Evolutionary conservation across 2,888 invertebrate species (phyloP), one percentile per base, ranked within the genome.

Genomic region (Calliphora vomitoria): DNA sequence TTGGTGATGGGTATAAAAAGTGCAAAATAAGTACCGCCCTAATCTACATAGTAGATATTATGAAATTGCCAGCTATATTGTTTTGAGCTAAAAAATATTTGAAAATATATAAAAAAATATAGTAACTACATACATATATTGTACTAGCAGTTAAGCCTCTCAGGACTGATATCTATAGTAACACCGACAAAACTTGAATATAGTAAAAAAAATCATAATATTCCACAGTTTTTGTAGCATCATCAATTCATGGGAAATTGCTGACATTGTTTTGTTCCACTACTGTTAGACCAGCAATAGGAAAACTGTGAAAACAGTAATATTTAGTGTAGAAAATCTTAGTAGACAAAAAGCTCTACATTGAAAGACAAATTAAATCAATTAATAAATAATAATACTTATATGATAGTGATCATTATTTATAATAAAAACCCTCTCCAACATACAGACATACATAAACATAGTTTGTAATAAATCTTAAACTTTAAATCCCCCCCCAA

Each of bases 201-300:
- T 18, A 3, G 1, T 5, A 50, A 50, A 50, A 50, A 6, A 4
- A 3, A 6, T 31, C 31, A 60, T 15, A 31, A 8, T 38, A 38
- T 38, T n/a, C 13, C n/a, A 62, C n/a, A 35, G n/a, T 18, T 64
- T 64, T 64, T 38, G 38, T n/a, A 38, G n/a, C n/a, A 64, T 1
- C 38, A 64, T 64, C 62, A 64, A 64, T 64, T n/a, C n/a, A 35
- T n/a, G 3, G n/a, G 4, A 64, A 62, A 35, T 18, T 75, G 62
- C 38, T 75, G 62, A 62, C 20, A 18, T 18, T 47, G 62, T 47
- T 50, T 44, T 53, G 35, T 31, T 35, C 10, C 18, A n/a, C n/a
- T 64, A 8, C 4, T 64, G 53, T 4, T 44, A 64, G 82, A 76
- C 69, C 62, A 69, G 53, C 62, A 76, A 83, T 71, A 76, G 76